Evolutionary conservation across 2,888 invertebrate species (phyloP).

Genomic region (Ornithoptera priamus): DNA sequence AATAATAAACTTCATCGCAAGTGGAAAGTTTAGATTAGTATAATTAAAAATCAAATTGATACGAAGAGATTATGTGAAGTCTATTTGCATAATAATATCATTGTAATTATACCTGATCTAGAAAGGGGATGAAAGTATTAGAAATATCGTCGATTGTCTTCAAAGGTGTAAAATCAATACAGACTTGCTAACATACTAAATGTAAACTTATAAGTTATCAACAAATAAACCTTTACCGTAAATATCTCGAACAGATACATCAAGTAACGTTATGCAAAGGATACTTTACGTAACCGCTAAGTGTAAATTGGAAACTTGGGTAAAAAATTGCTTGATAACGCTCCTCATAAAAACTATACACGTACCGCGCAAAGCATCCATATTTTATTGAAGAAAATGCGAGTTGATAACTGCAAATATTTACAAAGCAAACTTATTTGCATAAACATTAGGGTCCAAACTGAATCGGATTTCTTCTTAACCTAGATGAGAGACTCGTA

Average conservation of each 20-base stretch:
- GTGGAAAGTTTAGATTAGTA: no score
- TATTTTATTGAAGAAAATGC: slow-evolving; percentile 28
- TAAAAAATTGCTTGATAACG: slow-evolving; percentile 16
- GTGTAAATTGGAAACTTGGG: slow-evolving; percentile 15
- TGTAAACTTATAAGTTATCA: no score
- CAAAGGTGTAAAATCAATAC: no score
- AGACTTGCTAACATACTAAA: no score
- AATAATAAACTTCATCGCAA: no score
- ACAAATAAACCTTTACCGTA: no score
- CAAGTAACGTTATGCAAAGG: slow-evolving; percentile 1
- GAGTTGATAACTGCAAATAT: slow-evolving; percentile 34
- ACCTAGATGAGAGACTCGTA: slow-evolving; percentile 58
- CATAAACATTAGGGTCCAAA: slow-evolving; percentile 59
- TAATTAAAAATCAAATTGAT: no score
- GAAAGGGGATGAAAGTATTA: no score
- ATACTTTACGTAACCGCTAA: slow-evolving; percentile 4
- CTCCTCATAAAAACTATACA: slow-evolving; percentile 6
- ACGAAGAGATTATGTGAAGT: no score
- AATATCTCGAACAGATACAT: neutral
- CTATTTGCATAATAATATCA: no score
- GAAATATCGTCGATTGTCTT: no score
- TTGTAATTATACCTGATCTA: no score
- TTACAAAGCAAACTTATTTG: slow-evolving; percentile 46
- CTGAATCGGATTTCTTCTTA: slow-evolving; percentile 59
- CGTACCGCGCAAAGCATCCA: slow-evolving; percentile 22